Conservation (phyloP, 2,113 vertebrate genomes). For the Halichoerus grypus region DNA sequence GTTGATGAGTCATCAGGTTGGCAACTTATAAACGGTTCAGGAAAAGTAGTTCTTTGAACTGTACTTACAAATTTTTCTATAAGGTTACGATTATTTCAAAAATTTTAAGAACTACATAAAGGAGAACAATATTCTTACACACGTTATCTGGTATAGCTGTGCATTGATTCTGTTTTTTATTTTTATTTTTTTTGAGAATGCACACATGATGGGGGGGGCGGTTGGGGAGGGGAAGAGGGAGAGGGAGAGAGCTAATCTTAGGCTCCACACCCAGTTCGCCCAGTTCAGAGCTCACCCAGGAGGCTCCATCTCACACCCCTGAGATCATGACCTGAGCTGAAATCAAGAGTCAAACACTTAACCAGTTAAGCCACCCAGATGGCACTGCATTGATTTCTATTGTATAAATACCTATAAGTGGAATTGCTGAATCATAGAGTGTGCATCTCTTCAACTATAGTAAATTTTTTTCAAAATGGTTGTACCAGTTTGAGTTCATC, state of each 20-base stretch:
- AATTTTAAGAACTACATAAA: not conserved
- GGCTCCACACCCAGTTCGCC: too few species aligned
- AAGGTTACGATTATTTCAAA: not conserved
- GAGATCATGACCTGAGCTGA: too few species aligned
- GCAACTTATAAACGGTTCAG: not conserved
- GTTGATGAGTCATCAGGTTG: not conserved
- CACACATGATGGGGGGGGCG: too few species aligned
- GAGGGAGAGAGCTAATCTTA: too few species aligned
- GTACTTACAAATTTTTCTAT: not conserved
- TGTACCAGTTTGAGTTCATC: not conserved
- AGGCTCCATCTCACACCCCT: too few species aligned
- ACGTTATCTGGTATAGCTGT: not conserved
- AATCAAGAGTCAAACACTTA: too few species aligned
- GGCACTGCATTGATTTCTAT: not conserved
- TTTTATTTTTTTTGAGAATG: too few species aligned
- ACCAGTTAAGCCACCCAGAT: not conserved
- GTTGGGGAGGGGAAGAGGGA: too few species aligned
- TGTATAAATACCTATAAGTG: not conserved
- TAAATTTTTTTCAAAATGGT: not conserved
- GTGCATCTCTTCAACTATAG: not conserved
- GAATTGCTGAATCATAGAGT: not conserved
- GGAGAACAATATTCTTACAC: not conserved
- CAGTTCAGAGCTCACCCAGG: too few species aligned
- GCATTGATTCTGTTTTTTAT: not conserved
- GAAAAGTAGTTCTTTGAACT: not conserved